Evolutionary conservation across 2,113 vertebrate genomes (phyloP).

Genomic region (Gila orcuttii): DNA sequence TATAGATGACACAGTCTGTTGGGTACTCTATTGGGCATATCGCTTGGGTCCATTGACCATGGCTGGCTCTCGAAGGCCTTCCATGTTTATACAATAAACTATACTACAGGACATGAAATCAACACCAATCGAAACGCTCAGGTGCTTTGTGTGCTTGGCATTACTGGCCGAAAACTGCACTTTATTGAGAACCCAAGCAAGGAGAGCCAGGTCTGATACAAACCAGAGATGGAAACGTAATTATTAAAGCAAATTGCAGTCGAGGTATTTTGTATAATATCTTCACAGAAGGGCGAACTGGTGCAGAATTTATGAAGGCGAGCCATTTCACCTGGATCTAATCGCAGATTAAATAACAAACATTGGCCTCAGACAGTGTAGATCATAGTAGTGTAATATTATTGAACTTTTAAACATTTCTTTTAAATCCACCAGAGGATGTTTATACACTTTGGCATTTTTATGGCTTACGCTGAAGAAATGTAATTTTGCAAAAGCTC

Average conservation of each 20-base stretch:
- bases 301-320: constrained; percentile 31
- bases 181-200: constrained; percentile 45
- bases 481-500: constrained; percentile 60
- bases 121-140: constrained; percentile 25
- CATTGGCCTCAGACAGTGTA: constrained; percentile 40
- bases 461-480: constrained; percentile 43
- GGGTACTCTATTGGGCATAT: constrained; percentile 79
- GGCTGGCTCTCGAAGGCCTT: constrained; percentile 68
- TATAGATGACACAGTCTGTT: constrained; percentile 80
- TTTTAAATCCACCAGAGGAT: constrained; percentile 60
- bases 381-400: constrained; percentile 55
- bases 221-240: constrained; percentile 48
- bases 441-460: constrained; percentile 62
- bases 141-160: background rate
- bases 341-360: constrained; percentile 46
- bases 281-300: constrained; percentile 32
- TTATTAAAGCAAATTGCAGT: constrained; percentile 35
- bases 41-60: constrained; percentile 76
- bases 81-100: constrained; percentile 75
- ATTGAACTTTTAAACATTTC: constrained; percentile 59
- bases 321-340: constrained; percentile 55
- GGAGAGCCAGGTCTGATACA: constrained; percentile 53
- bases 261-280: constrained; percentile 22
- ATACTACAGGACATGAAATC: constrained; percentile 53
- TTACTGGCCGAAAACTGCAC: constrained; percentile 36